Percentiles rank a stretch among this genome's conserved stretches.
These are phyloP conservation scores for Chelonia mydas DNA, from an alignment of 2,797 vertebrate species.

Conservation along the genomic window DNA sequence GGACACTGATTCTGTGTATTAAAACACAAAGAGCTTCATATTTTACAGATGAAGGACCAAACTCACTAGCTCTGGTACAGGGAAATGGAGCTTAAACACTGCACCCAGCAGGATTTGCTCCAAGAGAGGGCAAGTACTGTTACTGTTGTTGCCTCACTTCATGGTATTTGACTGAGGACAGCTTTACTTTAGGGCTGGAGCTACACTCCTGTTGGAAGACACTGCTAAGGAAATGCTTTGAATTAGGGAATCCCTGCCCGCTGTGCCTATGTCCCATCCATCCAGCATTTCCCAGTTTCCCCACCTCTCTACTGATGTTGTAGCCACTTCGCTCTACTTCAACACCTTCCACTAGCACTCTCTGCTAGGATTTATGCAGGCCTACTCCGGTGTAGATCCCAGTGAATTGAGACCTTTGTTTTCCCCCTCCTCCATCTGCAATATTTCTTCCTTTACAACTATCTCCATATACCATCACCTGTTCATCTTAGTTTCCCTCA, in stretches of 20 bases:
- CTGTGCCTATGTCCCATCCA: neutral
- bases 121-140: neutral
- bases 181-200: neutral
- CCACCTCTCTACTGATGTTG: neutral
- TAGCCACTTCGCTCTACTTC: neutral
- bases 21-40: neutral
- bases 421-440: neutral
- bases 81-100: neutral
- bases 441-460: neutral
- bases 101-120: neutral
- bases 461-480: neutral
- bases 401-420: neutral
- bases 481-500: neutral
- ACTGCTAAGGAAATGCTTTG: neutral
- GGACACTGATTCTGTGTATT: neutral
- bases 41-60: neutral
- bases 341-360: neutral
- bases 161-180: neutral
- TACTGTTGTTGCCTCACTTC: neutral
- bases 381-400: neutral
- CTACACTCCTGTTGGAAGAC: neutral
- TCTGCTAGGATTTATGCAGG: neutral
- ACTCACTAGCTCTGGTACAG: neutral
- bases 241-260: neutral
- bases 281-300: neutral